These are phyloP conservation scores for Leptatherina wallacei DNA, from an alignment of 2,797 vertebrate species.

Conservation along the genomic window DNA sequence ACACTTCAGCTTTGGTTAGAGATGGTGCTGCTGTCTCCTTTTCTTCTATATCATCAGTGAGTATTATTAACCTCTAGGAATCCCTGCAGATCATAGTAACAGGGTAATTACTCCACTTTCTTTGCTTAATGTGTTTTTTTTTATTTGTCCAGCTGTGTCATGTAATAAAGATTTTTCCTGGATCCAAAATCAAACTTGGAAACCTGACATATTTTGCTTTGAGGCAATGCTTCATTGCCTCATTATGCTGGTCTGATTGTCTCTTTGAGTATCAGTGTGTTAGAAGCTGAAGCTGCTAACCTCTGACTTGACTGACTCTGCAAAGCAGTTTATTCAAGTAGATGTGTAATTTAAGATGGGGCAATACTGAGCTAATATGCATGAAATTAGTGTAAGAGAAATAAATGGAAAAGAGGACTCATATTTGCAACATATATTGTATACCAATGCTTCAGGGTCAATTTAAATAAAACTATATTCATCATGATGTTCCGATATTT, in stretches of 20 bases:
- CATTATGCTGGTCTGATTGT: neutral
- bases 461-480: constrained; percentile 30
- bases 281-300: constrained; percentile 15
- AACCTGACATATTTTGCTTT: constrained; percentile 16
- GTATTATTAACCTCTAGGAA: neutral
- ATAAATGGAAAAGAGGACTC: neutral
- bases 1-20: neutral
- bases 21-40: neutral
- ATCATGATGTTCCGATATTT: constrained; percentile 23
- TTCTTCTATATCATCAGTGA: neutral
- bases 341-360: constrained; percentile 12
- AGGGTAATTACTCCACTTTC: neutral
- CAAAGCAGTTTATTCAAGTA: constrained; percentile 7
- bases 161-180: neutral
- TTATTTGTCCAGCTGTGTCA: neutral
- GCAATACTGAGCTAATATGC: neutral
- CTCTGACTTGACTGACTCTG: neutral
- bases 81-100: neutral
- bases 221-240: constrained; percentile 21
- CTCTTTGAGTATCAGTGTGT: constrained; percentile 12
- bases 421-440: constrained; percentile 9
- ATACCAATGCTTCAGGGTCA: neutral
- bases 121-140: neutral
- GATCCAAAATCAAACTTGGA: neutral
- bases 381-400: constrained; percentile 3